Conservation (phyloP, 2,797 vertebrate species). For the Poeciliopsis turneri region DNA sequence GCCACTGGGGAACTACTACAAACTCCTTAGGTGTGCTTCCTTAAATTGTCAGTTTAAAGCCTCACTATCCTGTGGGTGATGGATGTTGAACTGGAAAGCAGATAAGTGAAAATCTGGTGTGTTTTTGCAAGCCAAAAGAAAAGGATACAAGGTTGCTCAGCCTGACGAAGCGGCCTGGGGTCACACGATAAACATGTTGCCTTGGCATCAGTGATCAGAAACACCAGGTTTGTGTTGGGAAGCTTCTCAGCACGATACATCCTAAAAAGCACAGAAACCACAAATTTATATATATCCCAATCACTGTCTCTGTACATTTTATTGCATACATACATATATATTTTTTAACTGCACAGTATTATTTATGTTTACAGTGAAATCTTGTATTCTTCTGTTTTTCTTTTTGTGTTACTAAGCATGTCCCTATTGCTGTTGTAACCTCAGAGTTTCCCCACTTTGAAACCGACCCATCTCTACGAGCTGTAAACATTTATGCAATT, state of each 20-base stretch:
- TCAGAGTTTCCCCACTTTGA: background rate
- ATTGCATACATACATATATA: background rate
- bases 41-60: conserved; percentile 59
- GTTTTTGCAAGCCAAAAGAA: conserved; percentile 50
- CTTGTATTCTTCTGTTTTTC: background rate
- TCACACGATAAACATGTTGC: conserved; percentile 92
- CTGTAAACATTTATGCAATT: conserved; percentile 34
- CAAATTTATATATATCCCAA: background rate
- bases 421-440: background rate
- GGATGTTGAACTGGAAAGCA: conserved; percentile 50
- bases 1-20: conserved; percentile 54
- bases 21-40: conserved; percentile 57
- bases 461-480: background rate
- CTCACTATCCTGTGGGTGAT: conserved; percentile 59
- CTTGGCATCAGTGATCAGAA: conserved; percentile 95
- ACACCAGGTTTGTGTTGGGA: conserved; percentile 95
- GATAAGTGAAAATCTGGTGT: conserved; percentile 38
- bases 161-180: conserved; percentile 90
- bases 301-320: background rate
- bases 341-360: background rate
- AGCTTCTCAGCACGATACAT: conserved; percentile 97
- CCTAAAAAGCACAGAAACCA: conserved; percentile 74
- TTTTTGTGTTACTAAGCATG: background rate
- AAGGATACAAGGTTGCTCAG: conserved; percentile 99
- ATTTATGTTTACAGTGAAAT: background rate